These are phyloP conservation scores for Campoletis sonorensis DNA, from an alignment of 1,140 invertebrate genomes.

Conservation along the genomic window DNA sequence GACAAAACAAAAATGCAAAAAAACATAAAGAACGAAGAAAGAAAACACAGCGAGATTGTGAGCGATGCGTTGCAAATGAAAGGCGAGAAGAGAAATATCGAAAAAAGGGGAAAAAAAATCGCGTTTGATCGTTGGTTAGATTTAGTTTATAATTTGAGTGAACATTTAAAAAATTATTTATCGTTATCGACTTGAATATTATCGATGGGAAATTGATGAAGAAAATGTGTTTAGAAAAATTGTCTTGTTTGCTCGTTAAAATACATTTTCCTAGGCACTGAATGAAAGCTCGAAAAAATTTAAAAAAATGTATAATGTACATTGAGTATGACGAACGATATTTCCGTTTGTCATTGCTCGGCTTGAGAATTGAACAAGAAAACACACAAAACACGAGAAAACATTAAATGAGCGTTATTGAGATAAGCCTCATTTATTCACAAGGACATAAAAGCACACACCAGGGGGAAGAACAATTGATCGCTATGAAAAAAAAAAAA, in stretches of 20 bases:
- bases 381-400: not conserved
- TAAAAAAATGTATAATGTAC: constrained; percentile 33
- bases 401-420: not conserved
- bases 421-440: constrained; percentile 7
- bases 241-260: not conserved
- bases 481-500: constrained; percentile 37
- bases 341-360: constrained; percentile 5
- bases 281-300: not conserved
- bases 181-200: not conserved
- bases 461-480: constrained; percentile 8
- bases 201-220: not conserved
- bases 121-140: not conserved
- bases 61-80: not conserved
- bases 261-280: not conserved
- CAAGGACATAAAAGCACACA: not conserved
- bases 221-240: not conserved
- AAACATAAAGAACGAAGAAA: too few relatives aligned
- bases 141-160: not conserved
- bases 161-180: not conserved
- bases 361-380: constrained; percentile 31
- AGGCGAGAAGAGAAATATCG: not conserved
- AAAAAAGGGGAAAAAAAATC: constrained; percentile 9
- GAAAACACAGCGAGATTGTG: not conserved
- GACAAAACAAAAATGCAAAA: too few relatives aligned
- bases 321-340: constrained; percentile 15